Percentiles rank a stretch among this genome's conserved stretches.
Conservation (phyloP, 2,888 invertebrate species). For the Mongoloraphidia duomilia region DNA sequence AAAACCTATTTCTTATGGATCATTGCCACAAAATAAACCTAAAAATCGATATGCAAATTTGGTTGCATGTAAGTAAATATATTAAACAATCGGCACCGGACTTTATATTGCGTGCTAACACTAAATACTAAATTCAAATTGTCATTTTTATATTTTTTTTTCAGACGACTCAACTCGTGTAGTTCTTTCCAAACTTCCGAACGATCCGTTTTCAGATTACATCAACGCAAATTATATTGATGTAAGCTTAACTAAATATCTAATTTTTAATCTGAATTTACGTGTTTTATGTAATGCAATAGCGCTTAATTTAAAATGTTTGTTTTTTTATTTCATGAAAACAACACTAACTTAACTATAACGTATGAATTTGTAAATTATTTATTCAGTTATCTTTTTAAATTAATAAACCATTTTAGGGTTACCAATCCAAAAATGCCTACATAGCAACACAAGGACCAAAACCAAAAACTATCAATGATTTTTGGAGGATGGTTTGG, state of each 20-base stretch:
- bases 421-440: slow-evolving; percentile 19
- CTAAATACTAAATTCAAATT: no score
- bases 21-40: slow-evolving; percentile 26
- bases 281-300: no score
- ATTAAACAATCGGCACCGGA: no score
- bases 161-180: slow-evolving; percentile 36
- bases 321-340: no score
- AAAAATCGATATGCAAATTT: slow-evolving; percentile 34
- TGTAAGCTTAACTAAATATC: no score
- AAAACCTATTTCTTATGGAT: slow-evolving; percentile 27
- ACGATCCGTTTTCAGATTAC: slow-evolving; percentile 30
- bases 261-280: no score
- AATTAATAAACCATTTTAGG: slow-evolving; percentile 14
- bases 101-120: no score
- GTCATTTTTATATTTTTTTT: slow-evolving; percentile 11
- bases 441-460: slow-evolving; percentile 30
- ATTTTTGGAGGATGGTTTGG: slow-evolving; percentile 35
- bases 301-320: no score
- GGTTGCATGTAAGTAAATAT: slow-evolving; percentile 29
- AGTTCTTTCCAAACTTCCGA: slow-evolving; percentile 24
- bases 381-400: no score
- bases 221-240: slow-evolving; percentile 38
- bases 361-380: no score
- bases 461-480: slow-evolving; percentile 25
- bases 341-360: no score